Conservation (phyloP, 1,140 invertebrate genomes). For the Brachionus rotundiformis region DNA sequence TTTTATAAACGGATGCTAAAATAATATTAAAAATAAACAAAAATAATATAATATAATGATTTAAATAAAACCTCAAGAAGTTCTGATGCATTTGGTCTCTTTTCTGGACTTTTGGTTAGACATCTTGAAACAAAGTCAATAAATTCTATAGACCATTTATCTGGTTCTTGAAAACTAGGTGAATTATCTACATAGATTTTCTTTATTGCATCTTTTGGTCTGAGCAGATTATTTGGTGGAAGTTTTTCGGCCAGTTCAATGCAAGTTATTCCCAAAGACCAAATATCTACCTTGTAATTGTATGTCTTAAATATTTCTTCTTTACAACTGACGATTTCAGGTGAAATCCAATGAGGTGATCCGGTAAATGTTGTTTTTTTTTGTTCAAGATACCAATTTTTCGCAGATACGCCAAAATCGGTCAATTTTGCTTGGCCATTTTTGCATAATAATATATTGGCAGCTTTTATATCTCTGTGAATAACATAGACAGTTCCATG, state of each 20-base stretch:
- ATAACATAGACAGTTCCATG: constrained; percentile 79
- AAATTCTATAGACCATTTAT: constrained; percentile 76
- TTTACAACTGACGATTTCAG: constrained; percentile 72
- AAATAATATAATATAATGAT: background rate
- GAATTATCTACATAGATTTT: constrained; percentile 98
- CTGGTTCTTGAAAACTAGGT: constrained; percentile 71
- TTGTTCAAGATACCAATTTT: constrained; percentile 69
- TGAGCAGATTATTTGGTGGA: constrained; percentile 99
- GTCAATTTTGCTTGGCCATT: constrained; percentile 91
- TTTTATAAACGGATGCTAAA: background rate
- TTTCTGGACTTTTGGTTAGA: background rate
- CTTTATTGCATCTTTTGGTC: constrained; percentile 98
- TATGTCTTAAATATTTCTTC: constrained; percentile 67
- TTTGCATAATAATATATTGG: constrained; percentile 96
- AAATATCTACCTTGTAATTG: constrained; percentile 78
- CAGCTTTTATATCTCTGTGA: constrained; percentile 93
- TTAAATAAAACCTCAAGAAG: background rate
- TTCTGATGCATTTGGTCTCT: background rate
- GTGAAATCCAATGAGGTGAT: constrained; percentile 92
- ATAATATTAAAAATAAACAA: background rate
- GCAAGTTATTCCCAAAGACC: constrained; percentile 90
- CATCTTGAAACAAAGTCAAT: constrained; percentile 81
- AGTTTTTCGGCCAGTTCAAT: constrained; percentile 97
- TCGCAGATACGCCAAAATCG: constrained; percentile 69
- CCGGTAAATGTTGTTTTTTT: constrained; percentile 81